phyloP scores from a whole-genome alignment of 1,140 invertebrate genomes.

The Drosophila mauritiana region DNA sequence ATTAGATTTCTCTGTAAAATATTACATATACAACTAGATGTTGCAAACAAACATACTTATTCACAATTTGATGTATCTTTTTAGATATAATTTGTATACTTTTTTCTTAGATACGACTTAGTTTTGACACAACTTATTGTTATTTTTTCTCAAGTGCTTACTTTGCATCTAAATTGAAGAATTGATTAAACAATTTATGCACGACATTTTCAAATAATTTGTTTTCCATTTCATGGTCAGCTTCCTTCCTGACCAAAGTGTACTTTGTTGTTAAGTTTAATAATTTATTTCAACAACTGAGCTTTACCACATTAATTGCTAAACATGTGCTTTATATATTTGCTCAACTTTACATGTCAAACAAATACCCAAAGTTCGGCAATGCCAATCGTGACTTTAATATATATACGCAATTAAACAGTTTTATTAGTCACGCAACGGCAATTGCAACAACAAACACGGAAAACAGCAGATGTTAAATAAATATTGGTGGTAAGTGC shows the following conservation, averaged over 20 bases:
- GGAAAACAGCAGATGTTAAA: constrained; percentile 57
- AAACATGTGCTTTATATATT: constrained; percentile 30
- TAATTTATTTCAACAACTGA: neutral
- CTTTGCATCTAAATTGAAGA: too few species aligned
- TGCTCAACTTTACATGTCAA: constrained; percentile 13
- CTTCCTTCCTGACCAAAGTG: too few species aligned
- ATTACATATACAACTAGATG: neutral
- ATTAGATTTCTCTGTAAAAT: neutral
- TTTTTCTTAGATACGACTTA: too few species aligned
- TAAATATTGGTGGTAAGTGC: constrained; percentile 50
- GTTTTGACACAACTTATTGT: neutral
- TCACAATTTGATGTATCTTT: too few species aligned
- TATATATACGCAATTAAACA: constrained; percentile 68
- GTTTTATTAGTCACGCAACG: constrained; percentile 62
- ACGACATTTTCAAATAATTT: too few species aligned
- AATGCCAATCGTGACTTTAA: constrained; percentile 50
- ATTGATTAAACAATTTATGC: too few species aligned
- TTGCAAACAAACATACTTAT: neutral
- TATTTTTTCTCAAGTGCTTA: too few species aligned
- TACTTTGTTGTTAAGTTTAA: neutral
- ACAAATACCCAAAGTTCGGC: constrained; percentile 4
- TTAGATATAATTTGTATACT: too few species aligned
- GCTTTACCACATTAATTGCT: neutral
- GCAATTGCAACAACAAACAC: constrained; percentile 10
- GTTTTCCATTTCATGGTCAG: too few species aligned